A percentile compares a stretch with the other conserved stretches of the same genome.
These are phyloP conservation scores for Nanorana parkeri DNA, from an alignment of 2,113 vertebrate species.

Conservation along the genomic window DNA sequence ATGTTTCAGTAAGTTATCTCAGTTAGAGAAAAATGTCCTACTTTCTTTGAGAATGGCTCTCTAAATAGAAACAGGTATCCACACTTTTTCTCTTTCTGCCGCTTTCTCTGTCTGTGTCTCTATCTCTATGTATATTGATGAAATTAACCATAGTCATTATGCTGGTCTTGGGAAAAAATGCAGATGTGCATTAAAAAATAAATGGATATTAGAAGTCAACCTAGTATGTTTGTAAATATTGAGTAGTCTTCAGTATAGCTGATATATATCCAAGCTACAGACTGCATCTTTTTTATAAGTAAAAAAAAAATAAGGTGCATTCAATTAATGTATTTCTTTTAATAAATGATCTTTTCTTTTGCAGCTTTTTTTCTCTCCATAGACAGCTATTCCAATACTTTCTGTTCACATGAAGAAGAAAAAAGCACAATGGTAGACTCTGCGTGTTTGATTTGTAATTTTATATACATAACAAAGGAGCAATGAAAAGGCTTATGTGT, in stretches of 20 bases:
- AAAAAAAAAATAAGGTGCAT: background rate
- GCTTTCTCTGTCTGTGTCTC: too few species aligned
- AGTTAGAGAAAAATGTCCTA: too few species aligned
- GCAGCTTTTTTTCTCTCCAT: background rate
- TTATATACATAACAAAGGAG: background rate
- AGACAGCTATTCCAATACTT: background rate
- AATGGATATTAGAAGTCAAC: too few species aligned
- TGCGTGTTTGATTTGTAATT: background rate
- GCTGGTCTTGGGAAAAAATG: too few species aligned
- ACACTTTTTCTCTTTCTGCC: too few species aligned
- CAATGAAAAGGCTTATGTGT: background rate
- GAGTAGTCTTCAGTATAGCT: background rate
- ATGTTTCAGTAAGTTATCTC: too few species aligned
- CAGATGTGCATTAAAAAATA: too few species aligned
- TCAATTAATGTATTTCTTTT: background rate
- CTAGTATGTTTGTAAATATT: background rate
- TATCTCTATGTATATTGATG: too few species aligned
- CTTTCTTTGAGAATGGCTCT: too few species aligned
- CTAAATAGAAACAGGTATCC: too few species aligned
- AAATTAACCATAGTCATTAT: too few species aligned
- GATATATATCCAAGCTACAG: background rate
- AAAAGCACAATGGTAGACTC: background rate
- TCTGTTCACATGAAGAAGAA: background rate
- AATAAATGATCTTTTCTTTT: background rate
- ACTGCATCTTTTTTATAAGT: background rate